A percentile compares a stretch with the other conserved stretches of the same genome.
phyloP scores from a whole-genome alignment of 2,888 invertebrate species.

The Cosmopolites sordidus region DNA sequence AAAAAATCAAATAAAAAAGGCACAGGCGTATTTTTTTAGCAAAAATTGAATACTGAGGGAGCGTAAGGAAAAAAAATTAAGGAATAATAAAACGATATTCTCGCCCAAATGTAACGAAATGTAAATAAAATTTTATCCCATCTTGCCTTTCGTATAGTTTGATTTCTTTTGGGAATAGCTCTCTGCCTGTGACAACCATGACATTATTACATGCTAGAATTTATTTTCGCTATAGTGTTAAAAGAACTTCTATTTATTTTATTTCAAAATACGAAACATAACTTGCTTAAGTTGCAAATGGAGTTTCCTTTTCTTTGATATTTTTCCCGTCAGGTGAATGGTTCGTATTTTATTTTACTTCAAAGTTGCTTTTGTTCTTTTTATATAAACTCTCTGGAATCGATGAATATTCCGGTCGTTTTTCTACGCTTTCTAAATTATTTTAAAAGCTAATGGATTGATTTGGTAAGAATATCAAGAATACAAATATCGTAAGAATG shows the following conservation, averaged over 20 bases:
- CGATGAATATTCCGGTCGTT: no score
- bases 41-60: no score
- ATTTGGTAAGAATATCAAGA: no score
- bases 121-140: constrained; percentile 23
- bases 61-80: no score
- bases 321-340: not conserved
- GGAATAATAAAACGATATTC: constrained; percentile 3
- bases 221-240: constrained; percentile 17
- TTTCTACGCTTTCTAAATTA: no score
- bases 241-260: constrained; percentile 17
- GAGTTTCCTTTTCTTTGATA: not conserved
- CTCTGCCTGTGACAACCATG: constrained; percentile 20
- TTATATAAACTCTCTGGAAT: no score
- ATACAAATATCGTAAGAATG: no score
- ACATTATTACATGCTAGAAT: constrained; percentile 21
- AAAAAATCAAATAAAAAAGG: no score
- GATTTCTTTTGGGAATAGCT: constrained; percentile 24
- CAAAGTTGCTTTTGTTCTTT: no score
- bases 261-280: not conserved
- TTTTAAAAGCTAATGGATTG: no score
- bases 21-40: no score
- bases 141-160: constrained; percentile 18
- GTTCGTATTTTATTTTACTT: no score
- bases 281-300: not conserved
- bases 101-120: constrained; percentile 20